Evolutionary conservation across 2,888 invertebrate genomes (phyloP), one percentile per base, ranked within the genome.

Genomic region (Caenorhabditis imperialis): DNA sequence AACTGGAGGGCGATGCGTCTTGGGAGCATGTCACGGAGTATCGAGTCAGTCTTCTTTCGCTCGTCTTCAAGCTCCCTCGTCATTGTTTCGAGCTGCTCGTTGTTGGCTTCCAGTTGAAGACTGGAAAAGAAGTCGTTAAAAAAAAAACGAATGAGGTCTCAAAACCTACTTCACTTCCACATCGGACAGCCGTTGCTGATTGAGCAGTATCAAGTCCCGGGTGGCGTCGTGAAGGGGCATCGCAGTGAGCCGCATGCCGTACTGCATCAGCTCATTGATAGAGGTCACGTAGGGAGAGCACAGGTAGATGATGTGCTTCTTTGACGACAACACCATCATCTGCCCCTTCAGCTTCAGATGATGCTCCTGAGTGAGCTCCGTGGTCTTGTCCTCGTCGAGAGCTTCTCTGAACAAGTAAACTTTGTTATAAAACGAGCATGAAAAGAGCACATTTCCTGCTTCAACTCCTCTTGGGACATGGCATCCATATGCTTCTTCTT

Each of bases 61-160:
- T 88, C 88, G 10, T 82, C 63, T 38, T 85, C 84, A 20, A 85
- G 42, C 55, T 87, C 88, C 16, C 62, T 72, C 0, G 88, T 83
- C 57, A 88, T 81, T 47, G 78, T 76, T 75, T 89, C 88, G 47
- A 89, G 72, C 53, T 87, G 87, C 14, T 86, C 88, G 40, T 88
- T 89, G 55, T 87, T 88, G 25, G 89, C 88, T 61, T 89, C 89
- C 12, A 89, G 78, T 78, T 89, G 88, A 40, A 88, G 82, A 65
- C 89, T 89, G 60, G 12, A 83, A 63, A 37, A 7, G 7, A 23
- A 33, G 30, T 1, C 10, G 10, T 12, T 20, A n/a, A n/a, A n/a
- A n/a, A n/a, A n/a, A n/a, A n/a, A n/a, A n/a, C n/a, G n/a, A n/a
- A n/a, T n/a, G n/a, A n/a, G n/a, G n/a, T n/a, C n/a, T n/a, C n/a